A percentile compares a stretch with the other conserved stretches of the same genome.
Evolutionary conservation across 2,888 invertebrate genomes (phyloP).

Genomic region (Axea sp.): DNA sequence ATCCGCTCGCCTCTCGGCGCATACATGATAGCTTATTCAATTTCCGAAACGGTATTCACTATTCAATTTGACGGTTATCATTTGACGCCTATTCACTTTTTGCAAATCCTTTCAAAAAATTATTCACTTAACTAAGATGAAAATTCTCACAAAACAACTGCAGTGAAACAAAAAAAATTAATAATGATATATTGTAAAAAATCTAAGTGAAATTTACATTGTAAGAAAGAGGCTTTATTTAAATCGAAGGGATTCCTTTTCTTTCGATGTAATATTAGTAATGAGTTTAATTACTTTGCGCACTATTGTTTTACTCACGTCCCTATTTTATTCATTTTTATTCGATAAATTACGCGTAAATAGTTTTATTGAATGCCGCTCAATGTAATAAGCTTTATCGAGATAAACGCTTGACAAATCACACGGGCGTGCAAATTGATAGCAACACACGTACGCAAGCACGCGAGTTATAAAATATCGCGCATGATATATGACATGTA

Average conservation of each 20-base stretch:
- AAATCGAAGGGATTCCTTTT: no score
- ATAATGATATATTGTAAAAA: no score
- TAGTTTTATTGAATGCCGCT: slow-evolving; percentile 38
- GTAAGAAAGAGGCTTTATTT: no score
- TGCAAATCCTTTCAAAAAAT: slow-evolving; percentile 64
- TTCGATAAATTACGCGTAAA: slow-evolving; percentile 38
- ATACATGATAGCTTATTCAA: slow-evolving; percentile 77
- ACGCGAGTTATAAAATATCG: slow-evolving; percentile 50
- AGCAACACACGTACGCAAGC: slow-evolving; percentile 12
- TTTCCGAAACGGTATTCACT: slow-evolving; percentile 77
- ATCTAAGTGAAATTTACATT: no score
- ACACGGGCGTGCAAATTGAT: slow-evolving; percentile 45
- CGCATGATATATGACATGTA: slow-evolving; percentile 51
- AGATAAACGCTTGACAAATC: slow-evolving; percentile 50
- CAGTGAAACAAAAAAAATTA: no score
- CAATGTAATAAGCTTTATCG: slow-evolving; percentile 32
- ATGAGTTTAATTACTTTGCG: slow-evolving; percentile 19
- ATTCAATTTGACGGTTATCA: slow-evolving; percentile 77
- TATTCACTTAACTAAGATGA: slow-evolving; percentile 48
- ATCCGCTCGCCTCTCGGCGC: slow-evolving; percentile 67
- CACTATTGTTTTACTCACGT: not conserved
- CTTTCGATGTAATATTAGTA: no score
- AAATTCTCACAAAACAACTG: no score
- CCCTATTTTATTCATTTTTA: slow-evolving; percentile 27
- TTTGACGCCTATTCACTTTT: slow-evolving; percentile 70